These are phyloP conservation scores for mouse (Mus musculus) DNA, from an alignment of 2,113 vertebrate genomes.

Conservation along the genomic window DNA sequence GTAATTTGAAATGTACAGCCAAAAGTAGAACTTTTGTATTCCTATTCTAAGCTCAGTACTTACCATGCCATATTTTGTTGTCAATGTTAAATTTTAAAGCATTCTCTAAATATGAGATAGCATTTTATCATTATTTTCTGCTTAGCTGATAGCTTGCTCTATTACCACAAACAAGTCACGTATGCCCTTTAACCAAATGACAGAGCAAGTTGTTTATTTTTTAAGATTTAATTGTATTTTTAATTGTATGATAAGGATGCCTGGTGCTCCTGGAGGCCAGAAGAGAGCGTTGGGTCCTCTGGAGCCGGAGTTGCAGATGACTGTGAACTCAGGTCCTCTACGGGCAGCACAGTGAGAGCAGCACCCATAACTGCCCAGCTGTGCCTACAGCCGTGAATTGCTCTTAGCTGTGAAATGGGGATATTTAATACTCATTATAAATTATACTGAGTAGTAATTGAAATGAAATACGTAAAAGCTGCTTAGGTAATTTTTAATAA, in stretches of 20 bases:
- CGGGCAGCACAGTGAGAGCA: not conserved
- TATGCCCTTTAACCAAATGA: conserved; percentile 12
- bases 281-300: not conserved
- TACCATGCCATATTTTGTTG: conserved; percentile 13
- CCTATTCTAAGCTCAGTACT: not conserved
- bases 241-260: not conserved
- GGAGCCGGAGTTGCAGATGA: not conserved
- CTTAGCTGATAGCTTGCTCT: conserved; percentile 22
- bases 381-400: not conserved
- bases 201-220: not conserved
- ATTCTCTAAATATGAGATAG: not conserved
- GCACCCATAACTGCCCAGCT: no score
- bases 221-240: not conserved
- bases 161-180: conserved; percentile 25
- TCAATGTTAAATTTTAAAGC: conserved; percentile 49
- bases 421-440: conserved; percentile 48
- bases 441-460: conserved; percentile 53
- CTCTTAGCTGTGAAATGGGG: conserved; percentile 38
- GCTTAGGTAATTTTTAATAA: conserved; percentile 58
- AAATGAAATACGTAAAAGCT: conserved; percentile 34
- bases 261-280: not conserved
- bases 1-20: conserved; percentile 34
- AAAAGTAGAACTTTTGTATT: conserved; percentile 30
- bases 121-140: conserved; percentile 39
- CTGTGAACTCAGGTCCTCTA: not conserved